Evolutionary conservation across 1,140 invertebrate species (phyloP).

Genomic region (Anoplolepis gracilipes): DNA sequence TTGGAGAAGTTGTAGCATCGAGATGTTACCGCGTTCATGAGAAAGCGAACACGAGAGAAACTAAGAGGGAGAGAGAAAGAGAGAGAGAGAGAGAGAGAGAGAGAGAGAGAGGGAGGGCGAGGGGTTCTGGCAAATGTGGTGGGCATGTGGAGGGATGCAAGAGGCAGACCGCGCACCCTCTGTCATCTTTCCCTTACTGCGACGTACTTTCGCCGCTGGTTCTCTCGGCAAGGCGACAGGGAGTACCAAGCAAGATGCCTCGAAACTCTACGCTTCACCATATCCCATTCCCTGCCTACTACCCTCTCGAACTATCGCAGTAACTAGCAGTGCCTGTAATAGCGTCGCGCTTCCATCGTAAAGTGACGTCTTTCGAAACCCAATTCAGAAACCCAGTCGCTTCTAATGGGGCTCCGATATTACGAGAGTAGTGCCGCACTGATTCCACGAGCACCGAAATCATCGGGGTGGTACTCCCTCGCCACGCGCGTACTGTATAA

Average conservation of each 20-base stretch:
- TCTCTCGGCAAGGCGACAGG: constrained; percentile 69
- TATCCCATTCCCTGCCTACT: constrained; percentile 64
- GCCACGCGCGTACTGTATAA: constrained; percentile 43
- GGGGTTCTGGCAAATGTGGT: constrained; percentile 14
- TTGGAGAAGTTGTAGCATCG: constrained; percentile 78
- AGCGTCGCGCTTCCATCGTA: constrained; percentile 78
- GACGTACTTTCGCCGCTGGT: constrained; percentile 60
- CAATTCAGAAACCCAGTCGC: constrained; percentile 75
- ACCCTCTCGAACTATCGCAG: constrained; percentile 73
- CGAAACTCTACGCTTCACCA: constrained; percentile 76
- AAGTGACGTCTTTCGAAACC: constrained; percentile 81
- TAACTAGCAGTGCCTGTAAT: constrained; percentile 82
- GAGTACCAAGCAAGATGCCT: constrained; percentile 74
- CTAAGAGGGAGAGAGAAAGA: background rate
- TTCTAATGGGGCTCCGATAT: constrained; percentile 76
- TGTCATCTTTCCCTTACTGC: constrained; percentile 73
- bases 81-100: constrained; percentile 11
- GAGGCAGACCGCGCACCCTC: constrained; percentile 42
- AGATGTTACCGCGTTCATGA: constrained; percentile 76
- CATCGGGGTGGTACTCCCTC: constrained; percentile 21
- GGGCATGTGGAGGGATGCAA: background rate
- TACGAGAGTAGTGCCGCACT: constrained; percentile 70
- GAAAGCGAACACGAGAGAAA: constrained; percentile 68
- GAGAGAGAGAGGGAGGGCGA: background rate
- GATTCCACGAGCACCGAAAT: constrained; percentile 68